Percentiles rank a stretch among this genome's conserved stretches.
Conservation (phyloP, 2,113 vertebrate genomes). For the Tragelaphus scriptus region DNA sequence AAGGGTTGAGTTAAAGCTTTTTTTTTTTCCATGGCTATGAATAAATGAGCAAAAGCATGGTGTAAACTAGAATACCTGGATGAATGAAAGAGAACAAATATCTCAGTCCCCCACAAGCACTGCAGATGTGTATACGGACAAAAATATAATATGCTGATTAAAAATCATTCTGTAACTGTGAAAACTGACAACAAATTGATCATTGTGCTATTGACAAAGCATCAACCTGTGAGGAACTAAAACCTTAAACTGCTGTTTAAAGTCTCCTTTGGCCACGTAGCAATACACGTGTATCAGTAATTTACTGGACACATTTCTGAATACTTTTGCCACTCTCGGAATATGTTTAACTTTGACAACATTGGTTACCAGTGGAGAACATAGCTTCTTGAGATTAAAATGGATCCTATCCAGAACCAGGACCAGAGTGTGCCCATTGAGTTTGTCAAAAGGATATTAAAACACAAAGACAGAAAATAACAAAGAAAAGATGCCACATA, state of each 20-base stretch:
- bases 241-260: constrained; percentile 7
- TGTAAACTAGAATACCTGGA: neutral
- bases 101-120: neutral
- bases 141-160: constrained; percentile 14
- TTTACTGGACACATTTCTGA: neutral
- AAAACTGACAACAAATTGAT: constrained; percentile 12
- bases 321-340: neutral
- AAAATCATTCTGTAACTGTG: constrained; percentile 33
- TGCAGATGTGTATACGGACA: neutral
- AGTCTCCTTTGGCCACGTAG: neutral
- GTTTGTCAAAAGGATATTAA: neutral
- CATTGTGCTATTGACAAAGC: neutral
- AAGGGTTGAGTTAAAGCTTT: neutral
- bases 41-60: constrained; percentile 46
- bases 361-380: neutral
- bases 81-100: constrained; percentile 44
- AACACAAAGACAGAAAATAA: neutral
- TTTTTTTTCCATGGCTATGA: constrained; percentile 15
- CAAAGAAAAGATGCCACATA: neutral
- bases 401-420: neutral
- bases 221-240: neutral
- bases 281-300: neutral
- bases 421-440: neutral
- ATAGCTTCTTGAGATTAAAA: constrained; percentile 30
- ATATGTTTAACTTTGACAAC: constrained; percentile 20